A percentile compares a stretch with the other conserved stretches of the same genome.
Evolutionary conservation across 1,140 invertebrate genomes (phyloP).

Genomic region (Macrostomum lignano): DNA sequence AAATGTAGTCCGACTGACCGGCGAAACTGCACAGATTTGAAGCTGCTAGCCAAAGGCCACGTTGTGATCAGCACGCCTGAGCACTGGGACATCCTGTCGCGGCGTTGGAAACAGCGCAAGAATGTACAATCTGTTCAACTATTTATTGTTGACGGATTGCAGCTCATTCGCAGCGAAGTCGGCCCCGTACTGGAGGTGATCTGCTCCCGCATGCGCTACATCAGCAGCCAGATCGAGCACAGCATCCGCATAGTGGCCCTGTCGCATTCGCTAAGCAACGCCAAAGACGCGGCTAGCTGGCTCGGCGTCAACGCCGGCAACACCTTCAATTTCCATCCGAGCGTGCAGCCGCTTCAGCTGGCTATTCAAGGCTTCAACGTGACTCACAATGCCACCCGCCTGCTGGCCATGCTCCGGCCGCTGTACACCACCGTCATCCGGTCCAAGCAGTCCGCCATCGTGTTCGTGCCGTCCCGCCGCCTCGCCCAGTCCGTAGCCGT

Average conservation of each 20-base stretch:
- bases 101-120: constrained; percentile 90
- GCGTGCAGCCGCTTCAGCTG: constrained; percentile 70
- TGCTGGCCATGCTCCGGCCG: constrained; percentile 86
- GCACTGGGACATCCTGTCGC: constrained; percentile 88
- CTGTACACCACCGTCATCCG: constrained; percentile 72
- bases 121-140: constrained; percentile 57
- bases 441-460: constrained; percentile 57
- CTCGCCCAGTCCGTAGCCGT: constrained; percentile 65
- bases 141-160: constrained; percentile 91
- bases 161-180: constrained; percentile 35
- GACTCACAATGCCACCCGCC: constrained; percentile 69
- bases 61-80: constrained; percentile 83
- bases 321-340: constrained; percentile 94
- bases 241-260: constrained; percentile 71
- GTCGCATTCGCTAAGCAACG: constrained; percentile 69
- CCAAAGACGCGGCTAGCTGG: constrained; percentile 80
- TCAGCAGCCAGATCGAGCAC: constrained; percentile 71
- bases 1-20: constrained; percentile 66
- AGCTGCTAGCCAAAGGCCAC: constrained; percentile 53
- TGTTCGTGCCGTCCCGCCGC: constrained; percentile 82
- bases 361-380: constrained; percentile 91
- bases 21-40: constrained; percentile 85
- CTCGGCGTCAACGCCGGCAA: constrained; percentile 62
- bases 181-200: constrained; percentile 75
- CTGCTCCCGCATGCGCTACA: constrained; percentile 83